These are phyloP conservation scores for Resseliella maxima DNA, from an alignment of 2,888 invertebrate species.

Conservation along the genomic window DNA sequence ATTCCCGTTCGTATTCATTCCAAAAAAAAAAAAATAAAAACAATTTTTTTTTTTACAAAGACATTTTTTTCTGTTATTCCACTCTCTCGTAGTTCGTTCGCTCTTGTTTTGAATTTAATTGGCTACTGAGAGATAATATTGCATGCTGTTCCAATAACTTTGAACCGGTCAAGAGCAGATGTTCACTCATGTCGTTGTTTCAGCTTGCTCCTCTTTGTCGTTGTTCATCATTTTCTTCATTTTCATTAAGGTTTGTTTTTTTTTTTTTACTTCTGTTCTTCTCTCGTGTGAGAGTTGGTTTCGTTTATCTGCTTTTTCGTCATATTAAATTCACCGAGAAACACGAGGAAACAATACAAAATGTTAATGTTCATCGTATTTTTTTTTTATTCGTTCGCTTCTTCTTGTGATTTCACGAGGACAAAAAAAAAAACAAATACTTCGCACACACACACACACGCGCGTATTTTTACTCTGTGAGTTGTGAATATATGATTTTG, in stretches of 20 bases:
- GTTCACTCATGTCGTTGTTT: conserved; percentile 23
- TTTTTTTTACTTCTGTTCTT: neutral
- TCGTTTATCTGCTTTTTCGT: conserved; percentile 33
- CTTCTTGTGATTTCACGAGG: neutral
- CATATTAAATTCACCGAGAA: conserved; percentile 29
- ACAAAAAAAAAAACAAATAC: neutral
- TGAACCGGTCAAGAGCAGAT: conserved; percentile 55
- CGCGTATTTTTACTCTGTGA: neutral
- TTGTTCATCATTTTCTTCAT: conserved; percentile 48
- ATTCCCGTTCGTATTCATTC: neutral
- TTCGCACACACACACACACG: too few species aligned
- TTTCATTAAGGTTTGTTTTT: conserved; percentile 29
- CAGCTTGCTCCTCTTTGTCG: conserved; percentile 51
- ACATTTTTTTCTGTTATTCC: neutral
- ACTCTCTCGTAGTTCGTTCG: neutral
- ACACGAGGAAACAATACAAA: conserved; percentile 41
- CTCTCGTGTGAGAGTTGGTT: too few species aligned
- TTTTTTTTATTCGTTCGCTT: neutral
- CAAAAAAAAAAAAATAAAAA: neutral
- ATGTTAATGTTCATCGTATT: neutral
- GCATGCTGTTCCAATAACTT: conserved; percentile 46
- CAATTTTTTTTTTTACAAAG: conserved; percentile 15
- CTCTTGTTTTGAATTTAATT: conserved; percentile 51
- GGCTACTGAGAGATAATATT: conserved; percentile 42
- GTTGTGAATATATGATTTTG: conserved; percentile 16